Evolutionary conservation across 2,797 vertebrate species (phyloP), one percentile per base, ranked within the genome.

Genomic region (Oryzias sinensis): DNA sequence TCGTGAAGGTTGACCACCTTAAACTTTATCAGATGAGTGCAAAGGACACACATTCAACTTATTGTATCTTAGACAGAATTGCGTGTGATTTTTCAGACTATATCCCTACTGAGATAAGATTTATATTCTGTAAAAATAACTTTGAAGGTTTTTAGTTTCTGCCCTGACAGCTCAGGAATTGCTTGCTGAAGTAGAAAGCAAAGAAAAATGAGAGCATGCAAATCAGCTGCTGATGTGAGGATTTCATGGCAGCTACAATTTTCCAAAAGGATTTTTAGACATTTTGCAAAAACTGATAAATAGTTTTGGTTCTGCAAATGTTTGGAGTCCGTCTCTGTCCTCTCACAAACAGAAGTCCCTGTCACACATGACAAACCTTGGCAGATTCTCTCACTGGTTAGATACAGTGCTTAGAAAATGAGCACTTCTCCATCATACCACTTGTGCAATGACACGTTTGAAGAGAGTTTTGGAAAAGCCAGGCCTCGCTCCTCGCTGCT

Each of bases 11-110:
- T 62, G 57, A 25, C 33, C 73, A 56, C 72, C 49, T 14, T 70
- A 79, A 64, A 76, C 70, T 70, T 66, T 73, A 50, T 68, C 60
- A 43, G 74, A 81, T 41, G 48, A 53, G 71, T 49, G 70, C 56
- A 67, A 66, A 22, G 68, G 73, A 77, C 73, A 60, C 50, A 70
- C 25, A 5, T 7, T 58, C 53, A 66, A 40, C 54, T 0, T 2
- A 59, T 15, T 24, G 57, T 48, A 52, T 60, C 11, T 16, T 27
- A 27, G 17, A 20, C 5, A 25, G 53, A 4, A 0, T 49, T 11
- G 50, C 49, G 51, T 53, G 0, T 17, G 13, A 37, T 37, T 37
- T 9, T 37, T 37, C 9, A 37, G 33, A 37, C 33, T 37, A 37
- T 13, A 11, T 11, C 11, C 33, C 33, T 9, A 37, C 33, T 11